Conservation (phyloP, 2,113 vertebrate species). For the Pangasianodon hypophthalmus region DNA sequence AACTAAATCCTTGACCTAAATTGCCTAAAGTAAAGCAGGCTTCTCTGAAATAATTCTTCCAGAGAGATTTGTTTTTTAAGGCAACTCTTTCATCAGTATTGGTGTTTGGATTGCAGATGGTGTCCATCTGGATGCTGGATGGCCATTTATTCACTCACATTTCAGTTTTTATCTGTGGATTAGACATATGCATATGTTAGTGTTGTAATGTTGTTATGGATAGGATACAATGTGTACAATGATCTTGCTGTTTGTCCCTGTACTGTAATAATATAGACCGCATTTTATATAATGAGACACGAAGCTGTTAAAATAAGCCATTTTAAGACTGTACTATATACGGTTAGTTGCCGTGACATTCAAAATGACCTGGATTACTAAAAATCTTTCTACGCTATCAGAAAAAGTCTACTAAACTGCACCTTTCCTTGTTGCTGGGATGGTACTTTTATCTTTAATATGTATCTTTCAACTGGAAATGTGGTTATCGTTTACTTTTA, state of each 20-base stretch:
- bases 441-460: neutral
- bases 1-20: neutral
- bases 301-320: neutral
- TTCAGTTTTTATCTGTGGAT: neutral
- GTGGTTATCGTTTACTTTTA: neutral
- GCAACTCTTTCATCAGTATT: constrained; percentile 46
- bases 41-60: neutral
- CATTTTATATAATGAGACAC: neutral
- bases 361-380: neutral
- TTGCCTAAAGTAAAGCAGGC: neutral
- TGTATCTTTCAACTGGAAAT: neutral
- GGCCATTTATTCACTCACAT: neutral
- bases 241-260: neutral
- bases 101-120: constrained; percentile 41
- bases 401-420: neutral
- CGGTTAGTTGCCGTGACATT: neutral
- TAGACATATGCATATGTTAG: neutral
- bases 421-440: neutral
- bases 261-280: neutral
- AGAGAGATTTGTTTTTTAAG: constrained; percentile 23
- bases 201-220: neutral
- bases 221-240: neutral
- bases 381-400: neutral
- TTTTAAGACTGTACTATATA: neutral
- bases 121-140: constrained; percentile 24